Evolutionary conservation across 2,888 invertebrate species (phyloP), one percentile per base, ranked within the genome.

Genomic region (Drosophila longiperda): DNA sequence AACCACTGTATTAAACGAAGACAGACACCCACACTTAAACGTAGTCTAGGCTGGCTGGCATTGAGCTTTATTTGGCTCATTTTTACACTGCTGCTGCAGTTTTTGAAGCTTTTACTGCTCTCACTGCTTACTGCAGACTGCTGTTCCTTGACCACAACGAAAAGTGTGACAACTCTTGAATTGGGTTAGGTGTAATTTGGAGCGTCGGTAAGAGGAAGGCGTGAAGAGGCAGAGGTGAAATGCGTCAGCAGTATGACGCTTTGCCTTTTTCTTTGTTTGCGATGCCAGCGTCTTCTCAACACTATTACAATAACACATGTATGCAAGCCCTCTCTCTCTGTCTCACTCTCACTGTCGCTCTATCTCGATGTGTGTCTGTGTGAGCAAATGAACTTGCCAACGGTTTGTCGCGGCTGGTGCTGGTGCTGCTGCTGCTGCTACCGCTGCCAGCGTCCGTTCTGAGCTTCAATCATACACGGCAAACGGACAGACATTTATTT

Each of bases 161-260:
- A 50, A 61, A 54, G 50, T 87, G 54, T 83, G 83, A 83, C 84
- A 85, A 87, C 82, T 84, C 80, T 79, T 66, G 61, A 79, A 77
- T 71, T 84, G 83, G 73, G 82, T 83, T 83, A 83, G 87, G 76
- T 80, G 87, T 87, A 87, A 85, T 87, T 87, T 80, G 57, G 57
- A 8, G 15, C 23, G 15, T 3, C 15, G 4, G 15, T 15, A 23
- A 23, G 15, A 15, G 15, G 20, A 1, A 2, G 3, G 3, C 1
- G 7, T 7, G 20, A 20, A 20, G 12, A 45, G 7, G 40, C 20
- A 34, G n/a, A 15, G 38, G n/a, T 67, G 66, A 64, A 42, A 70
- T 81, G 82, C 78, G 82, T 81, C 82, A 81, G 57, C 74, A 49
- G 49, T 58, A 23, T 15, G 40, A 33, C 48, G 64, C 40, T 60